Evolutionary conservation across 1,140 invertebrate species (phyloP).

Genomic region (Parapsyche elsis): DNA sequence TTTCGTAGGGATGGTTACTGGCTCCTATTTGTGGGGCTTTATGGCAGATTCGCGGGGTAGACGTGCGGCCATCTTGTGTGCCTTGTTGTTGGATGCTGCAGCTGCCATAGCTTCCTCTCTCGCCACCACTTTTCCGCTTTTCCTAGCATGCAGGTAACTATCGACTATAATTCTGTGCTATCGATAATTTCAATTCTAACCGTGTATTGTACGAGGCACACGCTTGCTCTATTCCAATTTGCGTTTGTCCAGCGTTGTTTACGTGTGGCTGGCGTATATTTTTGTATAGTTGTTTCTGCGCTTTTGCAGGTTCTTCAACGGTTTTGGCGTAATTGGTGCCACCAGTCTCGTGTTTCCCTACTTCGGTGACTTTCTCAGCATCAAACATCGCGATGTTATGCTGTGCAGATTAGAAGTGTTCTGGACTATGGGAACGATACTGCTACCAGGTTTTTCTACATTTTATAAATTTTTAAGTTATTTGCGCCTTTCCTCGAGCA

Average conservation of each 20-base stretch:
- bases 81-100: slow-evolving; percentile 71
- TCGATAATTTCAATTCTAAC: no score
- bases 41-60: slow-evolving; percentile 73
- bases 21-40: slow-evolving; percentile 75
- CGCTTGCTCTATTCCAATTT: not conserved
- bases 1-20: slow-evolving; percentile 75
- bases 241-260: not conserved
- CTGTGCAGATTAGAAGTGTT: slow-evolving; percentile 70
- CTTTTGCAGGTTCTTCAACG: slow-evolving; percentile 73
- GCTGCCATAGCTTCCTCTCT: slow-evolving; percentile 72
- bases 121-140: slow-evolving; percentile 70
- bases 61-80: slow-evolving; percentile 70
- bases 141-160: slow-evolving; percentile 70
- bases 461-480: no score
- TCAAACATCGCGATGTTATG: slow-evolving; percentile 68
- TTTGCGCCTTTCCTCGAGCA: no score
- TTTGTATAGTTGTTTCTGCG: slow-evolving; percentile 60
- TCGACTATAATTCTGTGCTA: no score
- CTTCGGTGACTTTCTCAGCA: slow-evolving; percentile 70
- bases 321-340: slow-evolving; percentile 70
- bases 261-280: slow-evolving; percentile 57
- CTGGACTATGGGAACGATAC: slow-evolving; percentile 70
- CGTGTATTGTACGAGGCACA: no score
- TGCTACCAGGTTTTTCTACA: slow-evolving; percentile 65
- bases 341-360: slow-evolving; percentile 71